Evolutionary conservation across 2,113 vertebrate genomes (phyloP).

Genomic region (Octodon degus): DNA sequence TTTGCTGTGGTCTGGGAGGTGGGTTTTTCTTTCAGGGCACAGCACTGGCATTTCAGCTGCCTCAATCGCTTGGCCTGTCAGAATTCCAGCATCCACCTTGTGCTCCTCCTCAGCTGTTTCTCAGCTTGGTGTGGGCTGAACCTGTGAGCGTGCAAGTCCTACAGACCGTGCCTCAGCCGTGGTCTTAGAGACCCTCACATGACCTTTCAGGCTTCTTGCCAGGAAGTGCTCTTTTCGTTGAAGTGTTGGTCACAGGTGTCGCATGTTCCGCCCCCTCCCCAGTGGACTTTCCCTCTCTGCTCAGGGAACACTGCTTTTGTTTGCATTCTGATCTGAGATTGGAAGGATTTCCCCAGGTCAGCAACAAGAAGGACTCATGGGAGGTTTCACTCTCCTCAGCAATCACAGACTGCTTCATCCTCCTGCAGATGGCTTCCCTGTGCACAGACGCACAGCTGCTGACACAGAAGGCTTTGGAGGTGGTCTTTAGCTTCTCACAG

Average conservation of each 20-base stretch:
- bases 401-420: not conserved
- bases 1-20: not conserved
- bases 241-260: not conserved
- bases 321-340: not conserved
- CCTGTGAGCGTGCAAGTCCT: not conserved
- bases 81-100: not conserved
- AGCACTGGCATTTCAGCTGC: not conserved
- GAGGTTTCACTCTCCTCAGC: not conserved
- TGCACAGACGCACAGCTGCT: not conserved
- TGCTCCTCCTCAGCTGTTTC: not conserved
- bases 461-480: not conserved
- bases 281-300: not conserved
- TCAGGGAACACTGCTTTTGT: not conserved
- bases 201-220: not conserved
- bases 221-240: not conserved
- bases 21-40: not conserved
- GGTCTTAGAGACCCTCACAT: not conserved
- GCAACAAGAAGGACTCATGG: not conserved
- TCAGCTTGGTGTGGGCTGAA: no score
- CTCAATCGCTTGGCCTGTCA: not conserved
- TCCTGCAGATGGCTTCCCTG: not conserved
- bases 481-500: not conserved
- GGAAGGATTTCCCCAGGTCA: not conserved
- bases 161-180: not conserved
- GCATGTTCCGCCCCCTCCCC: not conserved